Evolutionary conservation across 1,140 invertebrate species (phyloP), one percentile per base, ranked within the genome.

Genomic region (Drosophila elegans): DNA sequence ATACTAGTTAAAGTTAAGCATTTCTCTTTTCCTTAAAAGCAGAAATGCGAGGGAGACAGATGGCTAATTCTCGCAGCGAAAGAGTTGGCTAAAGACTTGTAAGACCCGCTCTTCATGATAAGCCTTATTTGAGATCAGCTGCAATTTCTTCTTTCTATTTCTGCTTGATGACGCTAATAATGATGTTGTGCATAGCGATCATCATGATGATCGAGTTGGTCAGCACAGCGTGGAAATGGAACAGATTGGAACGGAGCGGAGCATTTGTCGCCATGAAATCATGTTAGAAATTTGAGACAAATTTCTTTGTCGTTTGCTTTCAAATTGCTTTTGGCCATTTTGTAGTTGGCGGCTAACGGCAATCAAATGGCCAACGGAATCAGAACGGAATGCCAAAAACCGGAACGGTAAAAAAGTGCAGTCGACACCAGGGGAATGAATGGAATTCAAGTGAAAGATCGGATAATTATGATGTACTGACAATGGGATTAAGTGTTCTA

Each of bases 281-380:
- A 80, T 75, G 60, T 44, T 46, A 51, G 78, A 80, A 80, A 80
- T 80, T 80, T 80, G 77, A 71, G 25, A 71, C 71, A 80, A 71
- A 80, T 71, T 69, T 68, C 63, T 80, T 76, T 80, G 46, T 60
- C 62, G 77, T 54, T 74, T 55, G 64, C 77, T 80, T 75, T 80
- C 38, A 71, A 79, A 80, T 80, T 64, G 71, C 75, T 69, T 52
- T 75, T 57, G 74, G 21, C 54, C 54, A 44, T 25, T 38, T 39
- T 42, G 21, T 27, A 4, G 32, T 38, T 42, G 48, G 49, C 52
- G 52, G 51, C 41, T 41, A 74, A 73, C 56, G 68, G 73, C 42
- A 73, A 69, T 67, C 66, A 46, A 27, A 34, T 52, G 53, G 59
- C 59, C 16, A 69, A 67, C 62, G 66, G 49, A 69, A 69, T 69